These are phyloP conservation scores for Rafetus swinhoei DNA, from an alignment of 2,113 vertebrate genomes.

Conservation along the genomic window DNA sequence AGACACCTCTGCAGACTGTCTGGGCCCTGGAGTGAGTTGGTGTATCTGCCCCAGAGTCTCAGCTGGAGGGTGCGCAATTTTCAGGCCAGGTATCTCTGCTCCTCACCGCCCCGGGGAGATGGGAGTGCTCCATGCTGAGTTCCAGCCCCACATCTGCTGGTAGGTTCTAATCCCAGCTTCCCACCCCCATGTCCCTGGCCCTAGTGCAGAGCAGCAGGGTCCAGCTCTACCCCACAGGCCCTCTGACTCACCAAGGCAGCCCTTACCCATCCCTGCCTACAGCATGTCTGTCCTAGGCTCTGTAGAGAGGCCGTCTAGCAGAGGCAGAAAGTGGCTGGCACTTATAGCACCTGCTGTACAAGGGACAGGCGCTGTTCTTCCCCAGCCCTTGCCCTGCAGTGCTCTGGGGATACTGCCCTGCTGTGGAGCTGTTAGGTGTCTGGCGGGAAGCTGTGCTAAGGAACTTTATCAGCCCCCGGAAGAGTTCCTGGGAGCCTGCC, in stretches of 20 bases:
- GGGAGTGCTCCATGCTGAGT: background rate
- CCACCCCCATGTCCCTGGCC: background rate
- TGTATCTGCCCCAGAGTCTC: background rate
- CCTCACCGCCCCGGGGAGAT: background rate
- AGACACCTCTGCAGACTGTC: background rate
- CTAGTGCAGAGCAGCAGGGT: background rate
- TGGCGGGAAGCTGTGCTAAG: background rate
- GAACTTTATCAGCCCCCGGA: background rate
- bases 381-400: background rate
- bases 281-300: background rate
- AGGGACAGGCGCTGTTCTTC: background rate
- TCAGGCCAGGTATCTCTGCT: background rate
- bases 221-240: background rate
- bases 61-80: no score
- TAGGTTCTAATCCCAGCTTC: background rate
- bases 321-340: background rate
- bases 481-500: background rate
- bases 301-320: background rate
- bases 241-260: background rate
- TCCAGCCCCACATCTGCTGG: background rate
- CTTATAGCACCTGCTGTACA: background rate
- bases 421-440: background rate
- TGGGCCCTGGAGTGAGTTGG: background rate
- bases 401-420: background rate
- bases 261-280: background rate